Evolutionary conservation across 2,113 vertebrate species (phyloP), one percentile per base, ranked within the genome.

Genomic region (Symphodus melops): DNA sequence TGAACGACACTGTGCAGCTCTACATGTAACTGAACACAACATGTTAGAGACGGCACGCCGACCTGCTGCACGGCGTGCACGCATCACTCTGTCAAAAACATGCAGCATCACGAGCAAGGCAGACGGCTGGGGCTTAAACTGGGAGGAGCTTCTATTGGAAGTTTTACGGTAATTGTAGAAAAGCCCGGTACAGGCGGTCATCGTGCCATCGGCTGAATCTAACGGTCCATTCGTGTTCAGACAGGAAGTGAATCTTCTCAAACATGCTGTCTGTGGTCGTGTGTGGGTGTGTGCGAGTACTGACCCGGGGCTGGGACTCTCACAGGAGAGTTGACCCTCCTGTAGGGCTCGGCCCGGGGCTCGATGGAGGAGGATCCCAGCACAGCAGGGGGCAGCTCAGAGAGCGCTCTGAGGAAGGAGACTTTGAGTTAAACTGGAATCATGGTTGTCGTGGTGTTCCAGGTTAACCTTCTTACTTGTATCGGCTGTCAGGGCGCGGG

Each of bases 291-390:
- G 58, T 58, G 48, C 54, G 41, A 19, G 59, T 56, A 23, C 84
- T 28, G 58, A 95, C 94, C 94, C 83, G 79, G 89, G 4, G 84
- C 86, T 1, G 84, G 90, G 73, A 76, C 58, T 88, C 90, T 94
- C 36, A 93, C 33, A 1, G 93, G 91, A 1, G 93, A 93, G 71
- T 77, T 88, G 39, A 90, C 83, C 54, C 88, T 88, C 12, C 90
- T 88, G 1, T 71, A 89, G 6, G 77, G 57, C 54, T 93, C 91
- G 23, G 79, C 82, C 39, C 89, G 89, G 61, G 91, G 76, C 23
- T 56, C 13, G 55, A 93, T 75, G 60, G 92, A 83, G n/a, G 93
- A 86, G 5, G 69, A 17, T 61, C 65, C 88, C 14, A 92, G 14
- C 1, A 81, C 73, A 0, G 59, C 0, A 8, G 39, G 75, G 10